phyloP scores from a whole-genome alignment of 2,888 invertebrate genomes.

The Chrysomela aeneicollis region DNA sequence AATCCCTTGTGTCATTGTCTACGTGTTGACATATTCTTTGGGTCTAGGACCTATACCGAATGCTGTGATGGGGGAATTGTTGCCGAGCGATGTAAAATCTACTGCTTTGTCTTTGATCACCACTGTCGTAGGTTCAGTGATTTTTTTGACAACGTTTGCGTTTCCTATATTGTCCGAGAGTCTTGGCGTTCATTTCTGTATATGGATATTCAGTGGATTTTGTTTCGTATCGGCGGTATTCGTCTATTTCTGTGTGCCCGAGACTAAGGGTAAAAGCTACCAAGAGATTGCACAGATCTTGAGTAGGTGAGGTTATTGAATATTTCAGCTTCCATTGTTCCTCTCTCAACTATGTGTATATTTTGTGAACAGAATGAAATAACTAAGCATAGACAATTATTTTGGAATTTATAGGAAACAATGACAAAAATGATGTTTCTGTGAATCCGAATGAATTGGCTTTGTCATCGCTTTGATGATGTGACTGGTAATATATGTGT shows the following conservation, averaged over 20 bases:
- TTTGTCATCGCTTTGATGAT: too few relatives aligned
- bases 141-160: not conserved
- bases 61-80: conserved; percentile 82
- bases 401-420: too few relatives aligned
- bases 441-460: too few relatives aligned
- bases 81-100: conserved; percentile 78
- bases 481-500: too few relatives aligned
- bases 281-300: not conserved
- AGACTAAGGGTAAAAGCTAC: conserved; percentile 1
- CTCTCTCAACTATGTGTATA: too few relatives aligned
- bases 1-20: conserved; percentile 71
- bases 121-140: conserved; percentile 25
- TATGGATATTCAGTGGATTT: conserved; percentile 19
- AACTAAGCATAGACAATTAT: too few relatives aligned
- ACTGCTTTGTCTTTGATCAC: conserved; percentile 59
- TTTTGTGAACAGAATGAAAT: too few relatives aligned
- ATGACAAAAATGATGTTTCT: too few relatives aligned
- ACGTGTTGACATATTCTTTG: conserved; percentile 74
- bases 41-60: conserved; percentile 79
- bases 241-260: conserved; percentile 18
- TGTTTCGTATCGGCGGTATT: conserved; percentile 3
- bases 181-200: conserved; percentile 17
- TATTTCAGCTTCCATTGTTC: too few relatives aligned
- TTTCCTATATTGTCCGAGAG: conserved; percentile 30
- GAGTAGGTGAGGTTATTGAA: not conserved